Base-by-base conservation (phyloP, 1,140 invertebrate genomes). In the Zophobas morio region DNA sequence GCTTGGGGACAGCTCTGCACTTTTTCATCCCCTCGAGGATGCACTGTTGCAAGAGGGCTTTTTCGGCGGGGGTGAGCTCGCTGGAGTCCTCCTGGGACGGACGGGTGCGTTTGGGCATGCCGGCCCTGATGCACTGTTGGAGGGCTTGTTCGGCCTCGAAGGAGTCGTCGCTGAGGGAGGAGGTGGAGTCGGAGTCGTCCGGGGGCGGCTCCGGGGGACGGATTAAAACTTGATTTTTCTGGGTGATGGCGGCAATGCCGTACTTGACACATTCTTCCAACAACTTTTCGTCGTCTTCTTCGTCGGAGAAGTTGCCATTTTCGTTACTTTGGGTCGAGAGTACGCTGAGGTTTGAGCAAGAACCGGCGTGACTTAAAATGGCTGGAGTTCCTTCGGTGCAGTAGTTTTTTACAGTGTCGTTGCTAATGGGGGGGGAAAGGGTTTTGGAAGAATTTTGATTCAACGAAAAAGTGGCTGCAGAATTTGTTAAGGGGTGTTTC, bases 311-410 rank as follows among this genome's bases (percentile, higher is more conserved):
- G 81, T 90, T 90, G 8, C 57, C 57, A 36, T 71, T 71, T 84
- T 82, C 80, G 35, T 89, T 90, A 6, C 88, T 88, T 4, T 71
- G 39, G 46, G 92, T 87, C 0, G 93, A 93, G 20, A 94, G 86
- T 0, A 89, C 89, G 0, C 94, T 95, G 0, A 96, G 88, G 87
- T 96, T 94, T 1, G 93, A 95, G 76, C 93, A 90, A 3, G 94
- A 95, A 37, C 78, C 77, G 3, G 92, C 91, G 74, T 93, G 92
- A 3, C 94, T 96, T 46, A 95, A 88, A 72, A 91, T 88, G 47
- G 89, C 89, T 0, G 95, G 95, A 0, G 95, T 96, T 79, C 94
- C 95, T 84, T 95, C 94, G 0, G 94, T 95, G 80, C 90, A 93
- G 83, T 94, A 95, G 60, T 89, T 88, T 5, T 88, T 87, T 4